Percentiles rank a stretch among this genome's conserved stretches.
Evolutionary conservation across 2,797 vertebrate species (phyloP).

Genomic region (Cyclura pinguis): DNA sequence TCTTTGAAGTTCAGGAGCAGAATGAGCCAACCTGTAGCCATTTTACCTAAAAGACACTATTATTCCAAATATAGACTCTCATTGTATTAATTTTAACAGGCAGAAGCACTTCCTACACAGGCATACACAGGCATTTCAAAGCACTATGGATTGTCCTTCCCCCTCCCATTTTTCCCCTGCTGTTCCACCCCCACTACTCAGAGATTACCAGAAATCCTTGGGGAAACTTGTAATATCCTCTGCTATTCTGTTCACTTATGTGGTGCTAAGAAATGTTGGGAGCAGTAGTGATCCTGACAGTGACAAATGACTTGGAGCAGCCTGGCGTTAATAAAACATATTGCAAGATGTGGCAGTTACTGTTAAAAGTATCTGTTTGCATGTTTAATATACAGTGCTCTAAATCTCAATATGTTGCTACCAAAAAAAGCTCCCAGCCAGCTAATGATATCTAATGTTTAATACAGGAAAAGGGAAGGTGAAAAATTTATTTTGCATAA

Average conservation of each 20-base stretch:
- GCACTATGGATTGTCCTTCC: neutral
- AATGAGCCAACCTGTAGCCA: neutral
- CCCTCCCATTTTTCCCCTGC: neutral
- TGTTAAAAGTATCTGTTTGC: slow-evolving; percentile 63
- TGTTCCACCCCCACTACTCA: neutral
- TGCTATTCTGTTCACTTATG: slow-evolving; percentile 25
- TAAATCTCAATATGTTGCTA: slow-evolving; percentile 45
- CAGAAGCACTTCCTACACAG: neutral
- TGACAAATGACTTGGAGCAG: slow-evolving; percentile 64
- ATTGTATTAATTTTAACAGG: neutral
- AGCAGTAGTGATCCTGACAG: slow-evolving; percentile 58
- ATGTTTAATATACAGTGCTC: slow-evolving; percentile 41
- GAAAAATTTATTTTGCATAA: slow-evolving; percentile 18
- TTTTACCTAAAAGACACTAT: neutral
- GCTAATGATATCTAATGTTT: slow-evolving; percentile 42
- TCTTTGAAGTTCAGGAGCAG: neutral
- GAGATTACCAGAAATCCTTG: slow-evolving; percentile 35
- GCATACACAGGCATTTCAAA: neutral
- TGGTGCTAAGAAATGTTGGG: slow-evolving; percentile 43
- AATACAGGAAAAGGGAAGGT: neutral
- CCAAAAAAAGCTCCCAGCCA: neutral
- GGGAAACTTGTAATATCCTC: slow-evolving; percentile 37
- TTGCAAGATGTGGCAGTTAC: slow-evolving; percentile 65
- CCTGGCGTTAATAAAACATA: slow-evolving; percentile 63
- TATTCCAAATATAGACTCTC: neutral